Conservation (phyloP, 2,797 vertebrate genomes). For the Pteronotus mesoamericanus region DNA sequence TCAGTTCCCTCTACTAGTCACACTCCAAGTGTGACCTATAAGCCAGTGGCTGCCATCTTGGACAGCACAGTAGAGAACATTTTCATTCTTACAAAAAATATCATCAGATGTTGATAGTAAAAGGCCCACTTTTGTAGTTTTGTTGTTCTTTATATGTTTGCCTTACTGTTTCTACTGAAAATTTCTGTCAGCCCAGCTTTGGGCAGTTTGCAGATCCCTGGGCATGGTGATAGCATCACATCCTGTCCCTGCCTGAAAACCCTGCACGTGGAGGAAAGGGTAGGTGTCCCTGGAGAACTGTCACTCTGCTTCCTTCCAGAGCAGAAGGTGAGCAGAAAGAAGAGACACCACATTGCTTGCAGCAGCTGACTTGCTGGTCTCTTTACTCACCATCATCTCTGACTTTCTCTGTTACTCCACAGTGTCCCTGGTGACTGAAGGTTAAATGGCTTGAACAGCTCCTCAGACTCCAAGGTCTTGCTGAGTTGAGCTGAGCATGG, state of each 20-base stretch:
- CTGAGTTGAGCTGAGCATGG: background rate
- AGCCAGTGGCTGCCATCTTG: background rate
- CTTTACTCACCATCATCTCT: background rate
- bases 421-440: background rate
- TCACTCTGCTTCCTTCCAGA: rapidly evolving
- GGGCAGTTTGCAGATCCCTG: background rate
- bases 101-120: background rate
- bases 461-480: background rate
- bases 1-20: background rate
- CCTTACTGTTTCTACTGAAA: background rate
- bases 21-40: background rate
- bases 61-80: background rate
- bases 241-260: background rate
- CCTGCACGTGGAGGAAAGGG: background rate
- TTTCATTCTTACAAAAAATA: background rate
- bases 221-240: background rate
- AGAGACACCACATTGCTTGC: background rate
- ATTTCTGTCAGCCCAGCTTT: background rate
- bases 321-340: background rate
- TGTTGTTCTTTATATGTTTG: background rate
- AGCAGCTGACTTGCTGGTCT: background rate
- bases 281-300: rapidly evolving
- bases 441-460: background rate
- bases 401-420: background rate
- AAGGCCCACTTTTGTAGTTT: background rate